Evolutionary conservation across 2,888 invertebrate genomes (phyloP), one percentile per base, ranked within the genome.

Genomic region (Germaria angustata): DNA sequence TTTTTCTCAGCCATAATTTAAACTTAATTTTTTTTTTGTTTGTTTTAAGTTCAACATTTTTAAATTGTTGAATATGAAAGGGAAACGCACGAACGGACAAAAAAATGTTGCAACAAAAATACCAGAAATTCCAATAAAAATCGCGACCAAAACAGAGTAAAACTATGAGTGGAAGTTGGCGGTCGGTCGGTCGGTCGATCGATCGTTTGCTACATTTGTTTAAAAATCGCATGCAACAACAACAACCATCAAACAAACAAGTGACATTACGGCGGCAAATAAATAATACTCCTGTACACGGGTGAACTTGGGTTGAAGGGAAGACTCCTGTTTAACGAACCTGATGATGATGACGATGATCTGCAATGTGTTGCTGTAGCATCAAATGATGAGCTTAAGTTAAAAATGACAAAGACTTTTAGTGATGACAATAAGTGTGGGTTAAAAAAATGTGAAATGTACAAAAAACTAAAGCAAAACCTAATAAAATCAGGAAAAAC

Each of bases 61-160:
- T 71, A 59, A 75, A 79, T 71, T 82, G 79, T 76, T 65, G 75
- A 65, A 82, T 79, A 82, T 79, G 79, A 82, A 82, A 82, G 75
- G 82, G 69, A 63, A 78, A 63, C 59, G 57, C 59, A 51, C 17
- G 57, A 65, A 36, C 51, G 28, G 61, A 15, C 61, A 72, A 55
- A 39, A 66, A 72, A 68, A 73, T 80, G 44, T 80, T 82, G 80
- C 78, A 63, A 72, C 78, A 63, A 84, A 80, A 84, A 85, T 85
- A 84, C 85, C 85, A 71, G 51, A 80, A 75, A 85, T 85, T 85
- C 85, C 84, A 71, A 76, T 82, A 82, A 75, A 79, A 82, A 75
- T 82, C 79, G 82, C 79, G 79, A 79, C 82, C 82, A 82, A 79
- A 82, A 79, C 82, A 82, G 66, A 82, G 69, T 59, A 66, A 66